Evolutionary conservation across 2,113 vertebrate species (phyloP), one percentile per base, ranked within the genome.

Genomic region (Lycaon pictus): DNA sequence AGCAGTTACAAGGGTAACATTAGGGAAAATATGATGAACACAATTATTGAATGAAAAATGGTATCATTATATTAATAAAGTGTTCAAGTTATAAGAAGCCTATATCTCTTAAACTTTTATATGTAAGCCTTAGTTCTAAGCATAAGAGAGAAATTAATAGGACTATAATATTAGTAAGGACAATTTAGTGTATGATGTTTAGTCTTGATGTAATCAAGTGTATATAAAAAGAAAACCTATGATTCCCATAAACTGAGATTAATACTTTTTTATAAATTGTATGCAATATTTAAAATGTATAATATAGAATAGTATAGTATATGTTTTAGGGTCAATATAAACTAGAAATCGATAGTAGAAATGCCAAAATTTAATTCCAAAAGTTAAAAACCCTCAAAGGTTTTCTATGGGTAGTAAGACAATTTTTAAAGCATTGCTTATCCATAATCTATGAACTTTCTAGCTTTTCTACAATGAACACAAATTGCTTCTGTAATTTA

Each of bases 241-340:
- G 12, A 23, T 62, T 72, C 29, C 43, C 13, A 35, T 69, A 79
- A 77, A 69, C 20, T 56, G 32, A 88, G 77, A 60, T 29, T 25
- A n/a, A n/a, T 48, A 15, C 1, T 77, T 77, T 90, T 90, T 27
- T 8, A 51, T 25, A 71, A 90, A 74, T 71, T 17, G 51, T 29
- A 91, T 29, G 3, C 5, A 69, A 83, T 72, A 94, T 79, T 93
- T 90, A 77, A 69, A 85, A 76, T 84, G 69, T 81, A 15, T n/a
- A 80, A 29, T n/a, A 58, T 7, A 76, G 13, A 89, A 69, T n/a
- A 87, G 1, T 22, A 37, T 0, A 37, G n/a, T 37, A 80, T 1
- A 51, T 53, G 71, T 16, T 62, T 76, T 35, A 76, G 19, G 25
- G 9, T 22, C 17, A 90, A 74, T 48, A 72, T 10, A 65, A 84